Percentiles rank a stretch among this genome's conserved stretches.
Evolutionary conservation across 1,140 invertebrate species (phyloP).

Genomic region (Drosophila leontia): DNA sequence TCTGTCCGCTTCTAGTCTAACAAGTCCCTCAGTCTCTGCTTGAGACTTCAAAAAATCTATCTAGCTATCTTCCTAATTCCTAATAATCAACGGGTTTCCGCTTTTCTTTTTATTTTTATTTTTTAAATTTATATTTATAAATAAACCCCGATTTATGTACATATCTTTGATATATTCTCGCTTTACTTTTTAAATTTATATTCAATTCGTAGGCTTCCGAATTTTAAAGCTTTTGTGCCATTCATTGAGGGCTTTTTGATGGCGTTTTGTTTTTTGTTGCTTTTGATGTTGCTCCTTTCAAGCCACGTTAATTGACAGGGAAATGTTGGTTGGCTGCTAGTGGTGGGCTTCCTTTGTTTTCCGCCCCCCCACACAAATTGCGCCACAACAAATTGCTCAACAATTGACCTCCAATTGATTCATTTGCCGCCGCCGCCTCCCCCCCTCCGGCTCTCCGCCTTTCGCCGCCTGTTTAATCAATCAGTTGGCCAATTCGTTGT

Average conservation of each 20-base stretch:
- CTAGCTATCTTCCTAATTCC: no score
- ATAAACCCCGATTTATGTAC: not conserved
- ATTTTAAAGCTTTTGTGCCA: not conserved
- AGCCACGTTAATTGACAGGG: constrained; percentile 42
- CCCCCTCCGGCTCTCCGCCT: not conserved
- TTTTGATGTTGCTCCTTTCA: not conserved
- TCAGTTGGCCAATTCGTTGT: constrained; percentile 40
- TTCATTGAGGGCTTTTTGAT: not conserved
- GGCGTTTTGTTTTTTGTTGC: not conserved
- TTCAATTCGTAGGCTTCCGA: not conserved
- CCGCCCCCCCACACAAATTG: constrained; percentile 37
- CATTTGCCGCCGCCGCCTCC: constrained; percentile 13
- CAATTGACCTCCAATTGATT: constrained; percentile 57
- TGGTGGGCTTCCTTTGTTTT: constrained; percentile 24
- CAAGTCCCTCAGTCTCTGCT: no score
- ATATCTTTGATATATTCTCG: not conserved
- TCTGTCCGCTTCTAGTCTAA: not conserved
- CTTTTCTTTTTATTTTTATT: no score
- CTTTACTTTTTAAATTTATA: not conserved
- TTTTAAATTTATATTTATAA: no score
- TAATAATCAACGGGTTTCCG: no score
- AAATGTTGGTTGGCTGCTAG: constrained; percentile 12
- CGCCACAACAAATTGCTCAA: constrained; percentile 49
- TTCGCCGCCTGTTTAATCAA: constrained; percentile 32
- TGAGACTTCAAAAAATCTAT: no score